Evolutionary conservation across 2,888 invertebrate genomes (phyloP), one percentile per base, ranked within the genome.

Genomic region (Cancer borealis): DNA sequence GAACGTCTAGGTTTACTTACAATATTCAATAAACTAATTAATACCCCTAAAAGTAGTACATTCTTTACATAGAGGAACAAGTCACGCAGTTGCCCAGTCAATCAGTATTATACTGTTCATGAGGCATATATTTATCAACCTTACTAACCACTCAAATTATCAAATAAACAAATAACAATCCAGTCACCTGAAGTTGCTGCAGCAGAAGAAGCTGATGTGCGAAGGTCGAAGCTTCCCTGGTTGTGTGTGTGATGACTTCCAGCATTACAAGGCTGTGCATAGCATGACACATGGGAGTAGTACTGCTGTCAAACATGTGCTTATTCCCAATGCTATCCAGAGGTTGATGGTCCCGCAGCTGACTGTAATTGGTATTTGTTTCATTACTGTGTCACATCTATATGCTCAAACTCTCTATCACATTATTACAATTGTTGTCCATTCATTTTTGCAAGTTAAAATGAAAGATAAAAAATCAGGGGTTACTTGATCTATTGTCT

Each of bases 181-280:
- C 30, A 39, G 3, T 54, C 96, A 97, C 98, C 97, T 99, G 98
- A 0, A 99, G 97, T 96, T 98, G 97, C 96, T 99, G 98, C 92
- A 99, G 97, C 97, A 99, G 98, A 88, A 98, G 97, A 92, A 99
- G 97, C 96, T 99, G 98, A 96, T 98, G 98, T 0, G 98, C 98
- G 96, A 99, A 97, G 91, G 98, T 97, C 92, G 98, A 97, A 47
- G 98, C 98, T 96, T 99, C 98, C 93, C 98, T 98, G 96, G 98
- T 98, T 0, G 99, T 98, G 96, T 98, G 98, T 0, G 98, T 97
- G 87, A 98, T 97, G 66, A 99, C 98, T 97, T 98, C 98, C 79
- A 99, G 97, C 47, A 98, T 98, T 95, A 99, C 97, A 96, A 99
- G 97, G 4, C 96, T 98, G 98, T 91, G 98, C 97, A 96, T 98